Percentiles rank a stretch among this genome's conserved stretches.
phyloP scores from a whole-genome alignment of 2,113 vertebrate genomes.

The Panthera leo region DNA sequence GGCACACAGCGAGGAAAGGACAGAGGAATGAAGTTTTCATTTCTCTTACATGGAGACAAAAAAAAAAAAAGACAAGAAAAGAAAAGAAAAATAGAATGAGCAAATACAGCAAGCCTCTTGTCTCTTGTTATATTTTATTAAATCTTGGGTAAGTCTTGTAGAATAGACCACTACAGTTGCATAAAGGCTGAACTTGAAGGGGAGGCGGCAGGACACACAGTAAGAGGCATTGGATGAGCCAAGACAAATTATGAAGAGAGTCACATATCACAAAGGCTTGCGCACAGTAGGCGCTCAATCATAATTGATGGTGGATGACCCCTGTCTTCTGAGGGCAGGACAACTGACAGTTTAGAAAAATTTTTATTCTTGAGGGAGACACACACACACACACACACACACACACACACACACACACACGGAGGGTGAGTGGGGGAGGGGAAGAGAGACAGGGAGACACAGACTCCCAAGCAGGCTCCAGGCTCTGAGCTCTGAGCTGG shows the following conservation, averaged over 20 bases:
- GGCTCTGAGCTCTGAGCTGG: too few relatives aligned
- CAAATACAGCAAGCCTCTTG: background rate
- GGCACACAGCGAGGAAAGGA: background rate
- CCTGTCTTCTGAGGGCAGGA: constrained; percentile 4
- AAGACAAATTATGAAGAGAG: background rate
- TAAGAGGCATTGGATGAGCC: background rate
- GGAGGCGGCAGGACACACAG: background rate
- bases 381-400: too few relatives aligned
- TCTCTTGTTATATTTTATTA: background rate
- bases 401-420: too few relatives aligned
- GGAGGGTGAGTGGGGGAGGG: too few relatives aligned
- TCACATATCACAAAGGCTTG: background rate
- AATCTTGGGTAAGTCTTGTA: background rate
- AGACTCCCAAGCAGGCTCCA: too few relatives aligned
- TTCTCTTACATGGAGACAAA: background rate
- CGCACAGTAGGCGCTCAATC: background rate
- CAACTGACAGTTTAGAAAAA: background rate
- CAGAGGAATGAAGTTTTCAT: background rate
- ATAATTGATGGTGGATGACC: background rate
- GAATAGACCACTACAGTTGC: background rate
- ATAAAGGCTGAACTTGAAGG: background rate
- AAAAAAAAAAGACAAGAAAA: background rate
- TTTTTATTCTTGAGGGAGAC: too few relatives aligned
- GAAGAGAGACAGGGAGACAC: too few relatives aligned
- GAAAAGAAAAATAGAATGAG: background rate